Conservation (phyloP, 2,113 vertebrate species). For the Dolichotis patagonum region DNA sequence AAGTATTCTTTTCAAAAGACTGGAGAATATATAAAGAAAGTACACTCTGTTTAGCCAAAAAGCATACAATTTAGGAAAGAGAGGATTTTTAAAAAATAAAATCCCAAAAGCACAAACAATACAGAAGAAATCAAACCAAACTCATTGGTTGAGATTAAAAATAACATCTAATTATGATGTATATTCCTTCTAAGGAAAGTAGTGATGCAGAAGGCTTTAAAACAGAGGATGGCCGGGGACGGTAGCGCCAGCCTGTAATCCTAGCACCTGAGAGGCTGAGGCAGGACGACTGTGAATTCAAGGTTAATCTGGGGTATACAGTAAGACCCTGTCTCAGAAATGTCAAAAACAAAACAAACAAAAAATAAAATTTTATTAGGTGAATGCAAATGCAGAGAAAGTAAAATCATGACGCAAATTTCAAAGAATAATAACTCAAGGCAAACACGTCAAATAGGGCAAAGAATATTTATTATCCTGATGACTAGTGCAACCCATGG, state of each 20-base stretch:
- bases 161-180: not conserved
- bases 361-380: not conserved
- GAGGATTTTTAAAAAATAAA: slow-evolving; percentile 49
- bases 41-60: not conserved
- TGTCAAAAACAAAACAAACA: not conserved
- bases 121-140: slow-evolving; percentile 15
- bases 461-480: not conserved
- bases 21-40: not conserved
- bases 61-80: not conserved
- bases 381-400: not conserved
- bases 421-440: slow-evolving; percentile 4
- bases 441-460: not conserved
- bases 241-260: not conserved
- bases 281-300: not conserved
- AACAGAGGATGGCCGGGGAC: not conserved
- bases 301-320: not conserved
- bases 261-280: not conserved
- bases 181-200: not conserved
- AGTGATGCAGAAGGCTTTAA: not conserved
- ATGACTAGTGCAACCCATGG: not conserved
- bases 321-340: not conserved
- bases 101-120: not conserved
- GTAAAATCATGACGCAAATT: not conserved
- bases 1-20: slow-evolving; percentile 1
- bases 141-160: slow-evolving; percentile 15